A percentile compares a stretch with the other conserved stretches of the same genome.
These are phyloP conservation scores for Lathronympha strigana DNA, from an alignment of 2,888 invertebrate genomes.

Conservation along the genomic window DNA sequence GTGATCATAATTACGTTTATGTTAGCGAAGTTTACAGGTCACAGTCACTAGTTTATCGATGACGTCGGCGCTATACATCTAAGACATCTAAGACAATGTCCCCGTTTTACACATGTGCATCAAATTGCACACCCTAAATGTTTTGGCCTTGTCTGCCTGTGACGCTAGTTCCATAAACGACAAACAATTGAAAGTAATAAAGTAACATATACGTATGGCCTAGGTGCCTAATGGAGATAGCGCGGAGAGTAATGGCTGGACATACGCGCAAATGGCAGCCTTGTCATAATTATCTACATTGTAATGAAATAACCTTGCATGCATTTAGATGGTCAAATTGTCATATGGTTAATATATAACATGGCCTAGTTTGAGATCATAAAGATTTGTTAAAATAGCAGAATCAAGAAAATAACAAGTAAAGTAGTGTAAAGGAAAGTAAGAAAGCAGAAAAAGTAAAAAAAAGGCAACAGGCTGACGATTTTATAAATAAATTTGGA, in stretches of 20 bases:
- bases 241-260: slow-evolving; percentile 35
- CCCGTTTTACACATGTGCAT: slow-evolving; percentile 59
- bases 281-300: slow-evolving; percentile 31
- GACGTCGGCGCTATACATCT: too few species aligned
- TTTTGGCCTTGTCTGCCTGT: slow-evolving; percentile 64
- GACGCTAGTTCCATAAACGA: slow-evolving; percentile 63
- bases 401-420: not conserved
- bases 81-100: slow-evolving; percentile 48
- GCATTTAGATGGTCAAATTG: slow-evolving; percentile 23
- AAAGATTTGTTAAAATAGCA: not conserved
- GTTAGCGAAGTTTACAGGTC: too few species aligned
- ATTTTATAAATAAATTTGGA: too few species aligned
- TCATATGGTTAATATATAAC: not conserved
- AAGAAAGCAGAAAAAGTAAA: not conserved
- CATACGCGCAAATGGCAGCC: slow-evolving; percentile 37
- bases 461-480: too few species aligned
- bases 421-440: not conserved
- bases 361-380: not conserved
- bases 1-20: too few species aligned
- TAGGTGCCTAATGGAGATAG: slow-evolving; percentile 37
- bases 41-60: too few species aligned
- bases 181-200: slow-evolving; percentile 76
- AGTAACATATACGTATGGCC: slow-evolving; percentile 55
- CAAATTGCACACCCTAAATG: slow-evolving; percentile 67
- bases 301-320: slow-evolving; percentile 19